Conservation (phyloP, 2,888 invertebrate species). For the Gastrophysa polygoni region DNA sequence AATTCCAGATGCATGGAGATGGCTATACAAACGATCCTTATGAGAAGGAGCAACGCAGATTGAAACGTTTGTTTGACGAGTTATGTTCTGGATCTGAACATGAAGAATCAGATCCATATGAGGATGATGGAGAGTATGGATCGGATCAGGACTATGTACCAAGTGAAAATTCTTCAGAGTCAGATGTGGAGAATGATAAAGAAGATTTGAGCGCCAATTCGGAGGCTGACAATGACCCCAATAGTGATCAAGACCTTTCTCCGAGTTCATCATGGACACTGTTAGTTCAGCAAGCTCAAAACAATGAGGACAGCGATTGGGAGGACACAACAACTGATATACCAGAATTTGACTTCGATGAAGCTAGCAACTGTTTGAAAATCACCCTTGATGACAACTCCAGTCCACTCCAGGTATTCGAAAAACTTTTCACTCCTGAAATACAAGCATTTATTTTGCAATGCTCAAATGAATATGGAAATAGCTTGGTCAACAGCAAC, state of each 20-base stretch:
- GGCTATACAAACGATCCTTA: too few species aligned
- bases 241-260: constrained; percentile 4
- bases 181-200: too few species aligned
- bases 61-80: not conserved
- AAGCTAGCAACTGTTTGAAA: not conserved
- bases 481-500: too few species aligned
- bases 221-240: constrained; percentile 7
- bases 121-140: constrained; percentile 5
- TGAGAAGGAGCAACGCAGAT: too few species aligned
- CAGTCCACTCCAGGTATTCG: not conserved
- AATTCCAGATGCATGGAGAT: too few species aligned
- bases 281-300: not conserved
- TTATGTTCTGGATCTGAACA: not conserved
- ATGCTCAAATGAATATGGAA: too few species aligned
- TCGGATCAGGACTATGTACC: constrained; percentile 15
- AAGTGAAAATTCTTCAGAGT: constrained; percentile 16
- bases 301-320: not conserved
- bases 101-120: not conserved
- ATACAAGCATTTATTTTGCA: too few species aligned
- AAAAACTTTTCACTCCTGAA: constrained; percentile 13
- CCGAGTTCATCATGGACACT: not conserved
- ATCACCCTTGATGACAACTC: not conserved
- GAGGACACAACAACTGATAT: not conserved
- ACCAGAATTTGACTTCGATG: constrained; percentile 6
- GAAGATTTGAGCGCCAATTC: constrained; percentile 9